A percentile compares a stretch with the other conserved stretches of the same genome.
Conservation (phyloP, 2,113 vertebrate genomes). For the Ctenomys sociabilis region DNA sequence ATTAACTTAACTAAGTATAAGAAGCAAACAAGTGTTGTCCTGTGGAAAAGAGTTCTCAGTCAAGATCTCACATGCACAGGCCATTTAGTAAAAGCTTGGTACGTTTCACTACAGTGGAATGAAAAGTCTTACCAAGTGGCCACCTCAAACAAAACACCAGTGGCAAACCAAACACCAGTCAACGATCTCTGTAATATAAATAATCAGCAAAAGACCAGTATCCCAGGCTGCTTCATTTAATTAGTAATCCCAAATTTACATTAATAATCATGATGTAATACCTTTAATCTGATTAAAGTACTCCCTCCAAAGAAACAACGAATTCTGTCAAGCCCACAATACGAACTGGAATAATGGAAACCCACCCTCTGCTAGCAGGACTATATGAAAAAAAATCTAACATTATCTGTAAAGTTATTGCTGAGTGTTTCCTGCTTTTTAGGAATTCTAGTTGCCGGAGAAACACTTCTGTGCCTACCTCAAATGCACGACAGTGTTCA, state of each 20-base stretch:
- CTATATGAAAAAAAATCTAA: background rate
- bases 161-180: background rate
- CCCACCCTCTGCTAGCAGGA: rapidly evolving
- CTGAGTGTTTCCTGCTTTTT: background rate
- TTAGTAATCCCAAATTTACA: background rate
- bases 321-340: background rate
- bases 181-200: background rate
- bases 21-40: background rate
- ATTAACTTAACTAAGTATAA: background rate
- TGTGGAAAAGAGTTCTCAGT: background rate
- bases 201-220: background rate
- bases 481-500: background rate
- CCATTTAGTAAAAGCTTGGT: background rate
- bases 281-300: background rate
- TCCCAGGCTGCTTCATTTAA: too few species aligned
- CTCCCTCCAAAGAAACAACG: background rate
- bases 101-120: background rate
- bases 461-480: background rate
- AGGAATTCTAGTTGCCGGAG: background rate
- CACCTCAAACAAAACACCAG: background rate
- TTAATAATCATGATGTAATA: background rate
- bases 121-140: background rate
- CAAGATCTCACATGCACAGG: slow-evolving; percentile 6
- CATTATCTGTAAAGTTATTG: background rate
- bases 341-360: background rate